These are phyloP conservation scores for Litoditis marina DNA, from an alignment of 2,888 invertebrate species.

Conservation along the genomic window DNA sequence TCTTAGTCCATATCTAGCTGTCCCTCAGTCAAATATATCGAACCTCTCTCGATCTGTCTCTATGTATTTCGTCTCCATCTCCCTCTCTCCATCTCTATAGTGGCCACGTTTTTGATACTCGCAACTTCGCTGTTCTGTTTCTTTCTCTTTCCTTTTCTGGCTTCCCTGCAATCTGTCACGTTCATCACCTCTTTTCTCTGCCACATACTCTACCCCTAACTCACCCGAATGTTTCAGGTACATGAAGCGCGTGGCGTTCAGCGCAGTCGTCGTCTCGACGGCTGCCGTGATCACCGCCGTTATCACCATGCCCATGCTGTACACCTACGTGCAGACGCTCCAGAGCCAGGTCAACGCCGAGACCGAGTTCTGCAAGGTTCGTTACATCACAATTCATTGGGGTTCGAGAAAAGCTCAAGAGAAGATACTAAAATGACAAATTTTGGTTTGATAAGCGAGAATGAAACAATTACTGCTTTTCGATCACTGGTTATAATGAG, in stretches of 20 bases:
- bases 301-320: constrained; percentile 44
- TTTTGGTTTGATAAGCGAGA: not conserved
- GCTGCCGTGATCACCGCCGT: constrained; percentile 38
- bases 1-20: not conserved
- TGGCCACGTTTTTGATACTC: no score
- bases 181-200: no score
- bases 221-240: no score
- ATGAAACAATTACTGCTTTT: not conserved
- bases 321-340: constrained; percentile 39
- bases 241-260: constrained; percentile 40
- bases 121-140: no score
- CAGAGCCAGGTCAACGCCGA: constrained; percentile 40
- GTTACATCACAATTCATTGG: not conserved
- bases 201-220: no score
- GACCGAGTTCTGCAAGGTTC: constrained; percentile 42
- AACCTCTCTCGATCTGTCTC: no score
- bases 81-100: not conserved
- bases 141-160: no score
- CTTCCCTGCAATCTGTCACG: no score
- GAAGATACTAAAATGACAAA: no score
- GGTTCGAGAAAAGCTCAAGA: no score
- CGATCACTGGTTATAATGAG: no score
- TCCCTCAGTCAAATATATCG: not conserved
- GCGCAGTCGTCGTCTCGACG: constrained; percentile 40
- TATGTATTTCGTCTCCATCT: not conserved